Percentiles rank a stretch among this genome's conserved stretches.
Evolutionary conservation across 2,888 invertebrate species (phyloP).

Genomic region (Onthophagus sagittarius): DNA sequence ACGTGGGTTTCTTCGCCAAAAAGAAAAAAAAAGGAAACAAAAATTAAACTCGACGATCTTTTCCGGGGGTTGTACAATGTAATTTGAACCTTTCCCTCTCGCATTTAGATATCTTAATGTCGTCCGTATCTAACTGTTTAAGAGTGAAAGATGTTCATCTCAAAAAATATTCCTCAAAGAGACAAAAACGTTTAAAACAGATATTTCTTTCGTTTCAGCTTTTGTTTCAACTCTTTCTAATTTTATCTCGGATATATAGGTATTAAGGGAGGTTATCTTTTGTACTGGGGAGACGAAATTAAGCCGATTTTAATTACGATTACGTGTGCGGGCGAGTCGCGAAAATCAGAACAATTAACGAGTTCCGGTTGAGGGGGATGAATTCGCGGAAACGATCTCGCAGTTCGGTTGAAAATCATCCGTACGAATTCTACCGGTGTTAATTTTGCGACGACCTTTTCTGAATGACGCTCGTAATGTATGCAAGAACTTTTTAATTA

Average conservation of each 20-base stretch:
- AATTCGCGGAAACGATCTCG: not conserved
- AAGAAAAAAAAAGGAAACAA: not conserved
- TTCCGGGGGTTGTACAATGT: not conserved
- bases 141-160: not conserved
- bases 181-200: too few relatives aligned
- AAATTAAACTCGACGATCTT: not conserved
- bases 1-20: not conserved
- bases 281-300: not conserved
- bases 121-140: not conserved
- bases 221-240: too few relatives aligned
- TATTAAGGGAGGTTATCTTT: too few relatives aligned
- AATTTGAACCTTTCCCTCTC: not conserved
- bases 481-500: conserved; percentile 11
- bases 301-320: not conserved
- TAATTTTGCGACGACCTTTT: not conserved
- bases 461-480: conserved; percentile 6
- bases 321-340: not conserved
- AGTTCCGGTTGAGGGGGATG: not conserved
- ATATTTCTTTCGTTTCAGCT: too few relatives aligned
- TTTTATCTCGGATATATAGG: too few relatives aligned
- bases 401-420: not conserved
- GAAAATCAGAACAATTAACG: not conserved
- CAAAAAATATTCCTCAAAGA: too few relatives aligned
- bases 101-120: not conserved
- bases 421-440: not conserved